Evolutionary conservation across 2,888 invertebrate genomes (phyloP), one percentile per base, ranked within the genome.

Genomic region (Metacarcinus magister): DNA sequence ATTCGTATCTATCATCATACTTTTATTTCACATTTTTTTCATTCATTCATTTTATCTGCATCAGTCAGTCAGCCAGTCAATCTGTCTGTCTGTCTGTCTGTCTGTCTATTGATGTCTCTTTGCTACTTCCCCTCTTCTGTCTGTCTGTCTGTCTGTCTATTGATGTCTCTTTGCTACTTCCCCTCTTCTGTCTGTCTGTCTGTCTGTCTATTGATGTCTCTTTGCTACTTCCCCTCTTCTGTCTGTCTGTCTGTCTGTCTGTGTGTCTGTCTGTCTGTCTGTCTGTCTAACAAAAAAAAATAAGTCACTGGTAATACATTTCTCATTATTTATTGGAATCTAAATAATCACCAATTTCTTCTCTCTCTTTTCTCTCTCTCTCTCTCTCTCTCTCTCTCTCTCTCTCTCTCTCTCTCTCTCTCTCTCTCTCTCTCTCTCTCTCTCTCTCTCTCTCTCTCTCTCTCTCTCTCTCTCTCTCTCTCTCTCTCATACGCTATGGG

Each of bases 381-480:
- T 60, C 60, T 60, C 60, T 60, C 60, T 60, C 28, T 75, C 75
- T 75, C 75, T 75, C 75, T 75, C 75, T 75, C 75, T 75, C 75
- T 75, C 75, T 75, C 75, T 75, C 75, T 75, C 75, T 60, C 60
- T 60, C 60, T 60, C 60, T 60, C 60, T 60, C 60, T 60, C 67
- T 67, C 67, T 67, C 67, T 67, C 67, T 67, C 67, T 67, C 67
- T 67, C 67, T 67, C 67, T 67, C 67, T 67, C 67, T 67, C 67
- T 67, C 67, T 67, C 67, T 67, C 67, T 67, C 46, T 67, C 67
- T 67, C 67, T 67, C 67, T 67, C 67, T 82, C 82, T 91, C 91
- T 91, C 91, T 91, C 91, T 91, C 91, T 91, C 91, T 91, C 91
- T 46, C 54, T 54, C 48, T 54, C 32, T 54, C 92, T 46, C 46